A percentile compares a stretch with the other conserved stretches of the same genome.
Evolutionary conservation across 2,113 vertebrate genomes (phyloP).

Genomic region (Penelope pileata): DNA sequence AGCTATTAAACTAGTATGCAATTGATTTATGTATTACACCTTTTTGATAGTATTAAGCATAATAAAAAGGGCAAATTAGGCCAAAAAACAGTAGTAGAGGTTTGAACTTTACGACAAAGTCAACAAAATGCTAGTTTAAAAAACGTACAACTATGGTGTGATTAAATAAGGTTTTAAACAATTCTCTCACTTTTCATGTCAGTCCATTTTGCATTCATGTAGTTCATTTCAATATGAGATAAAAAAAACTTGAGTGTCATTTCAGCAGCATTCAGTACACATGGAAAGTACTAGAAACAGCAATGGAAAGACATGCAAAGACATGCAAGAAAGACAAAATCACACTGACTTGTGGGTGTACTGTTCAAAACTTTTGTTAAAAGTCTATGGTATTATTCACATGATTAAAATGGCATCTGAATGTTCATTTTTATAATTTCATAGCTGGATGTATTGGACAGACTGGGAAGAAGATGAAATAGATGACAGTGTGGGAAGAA

Average conservation of each 20-base stretch:
- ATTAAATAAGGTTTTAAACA: slow-evolving; percentile 1
- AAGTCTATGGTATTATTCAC: not conserved
- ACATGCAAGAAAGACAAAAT: not conserved
- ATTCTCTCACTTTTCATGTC: not conserved
- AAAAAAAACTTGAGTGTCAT: accelerated
- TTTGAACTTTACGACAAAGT: slow-evolving; percentile 33
- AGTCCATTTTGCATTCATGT: not conserved
- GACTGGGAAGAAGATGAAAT: slow-evolving; percentile 99
- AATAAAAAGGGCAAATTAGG: slow-evolving; percentile 52
- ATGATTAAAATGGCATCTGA: not conserved
- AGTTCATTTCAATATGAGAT: not conserved
- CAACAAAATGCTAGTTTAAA: slow-evolving; percentile 25
- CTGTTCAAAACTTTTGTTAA: not conserved
- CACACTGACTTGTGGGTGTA: not conserved
- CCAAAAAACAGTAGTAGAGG: not conserved
- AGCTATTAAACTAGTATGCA: slow-evolving; percentile 36
- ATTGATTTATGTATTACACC: slow-evolving; percentile 33
- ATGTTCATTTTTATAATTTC: slow-evolving; percentile 43
- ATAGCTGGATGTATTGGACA: slow-evolving; percentile 99
- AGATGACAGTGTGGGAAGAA: slow-evolving; percentile 95
- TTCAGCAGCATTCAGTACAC: not conserved
- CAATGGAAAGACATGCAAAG: not conserved
- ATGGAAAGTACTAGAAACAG: not conserved
- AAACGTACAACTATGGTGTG: slow-evolving; percentile 25
- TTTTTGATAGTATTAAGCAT: slow-evolving; percentile 17